Base-by-base conservation (phyloP, 2,888 invertebrate genomes). In the Noctua comes region DNA sequence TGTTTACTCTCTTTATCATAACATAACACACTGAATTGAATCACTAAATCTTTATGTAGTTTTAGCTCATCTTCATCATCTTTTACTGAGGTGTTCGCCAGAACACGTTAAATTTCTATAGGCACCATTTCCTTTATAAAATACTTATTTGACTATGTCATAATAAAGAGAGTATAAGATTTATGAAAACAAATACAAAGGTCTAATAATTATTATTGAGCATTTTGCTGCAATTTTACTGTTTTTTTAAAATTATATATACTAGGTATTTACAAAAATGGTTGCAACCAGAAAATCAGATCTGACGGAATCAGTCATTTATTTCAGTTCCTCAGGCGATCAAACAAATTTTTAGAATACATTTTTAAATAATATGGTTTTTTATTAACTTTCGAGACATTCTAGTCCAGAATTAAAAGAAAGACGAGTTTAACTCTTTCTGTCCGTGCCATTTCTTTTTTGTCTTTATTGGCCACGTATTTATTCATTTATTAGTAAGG, bases 301-400 rank as follows among this genome's bases (percentile, higher is more conserved):
- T 79, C n/a, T 48, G 59, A 68, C 59, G 16, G 27, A 59, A 48
- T 76, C 36, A 68, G 66, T 79, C 59, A 43, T 36, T 72, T 48
- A 57, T 3, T 82, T 82, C 82, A 73, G 57, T 82, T 68, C 76
- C 36, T 46, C 13, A 64, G 40, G 54, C 40, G 48, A 51, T 43
- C 59, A 66, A 77, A 68, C 18, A 31, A 16, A 2, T 40, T 57
- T 40, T 57, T 13, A 51, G 1, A 43, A 68, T 16, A 62, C 0
- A 31, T 43, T 51, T 31, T 51, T 16, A 27, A 48, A 43, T 31
- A 21, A 57, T 27, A 43, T 43, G 10, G 10, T 0, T 43, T 43
- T 27, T 68, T n/a, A 36, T n/a, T 4, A 24, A 16, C 66, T 24
- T 24, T 46, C 1, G 7, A 10, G 24, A 11, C 43, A 43, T 43